Percentiles rank a stretch among this genome's conserved stretches.
Conservation (phyloP, 2,113 vertebrate genomes). For the Ictalurus punctatus region DNA sequence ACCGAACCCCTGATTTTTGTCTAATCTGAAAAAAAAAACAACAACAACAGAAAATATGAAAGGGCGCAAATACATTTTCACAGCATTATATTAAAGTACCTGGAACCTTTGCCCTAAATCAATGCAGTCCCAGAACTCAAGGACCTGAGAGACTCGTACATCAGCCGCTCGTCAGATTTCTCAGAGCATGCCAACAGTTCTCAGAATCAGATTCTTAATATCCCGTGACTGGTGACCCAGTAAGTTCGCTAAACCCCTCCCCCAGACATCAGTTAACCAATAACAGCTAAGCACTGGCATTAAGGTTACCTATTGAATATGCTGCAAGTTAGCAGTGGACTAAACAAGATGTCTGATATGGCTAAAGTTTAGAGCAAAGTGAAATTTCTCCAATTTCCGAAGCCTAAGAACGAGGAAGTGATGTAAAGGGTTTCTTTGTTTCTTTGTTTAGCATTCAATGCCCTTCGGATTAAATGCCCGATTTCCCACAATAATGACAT, state of each 20-base stretch:
- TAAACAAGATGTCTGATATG: background rate
- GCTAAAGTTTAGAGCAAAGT: background rate
- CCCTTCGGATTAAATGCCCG: background rate
- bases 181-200: slow-evolving; percentile 37
- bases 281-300: background rate
- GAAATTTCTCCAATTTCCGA: background rate
- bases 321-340: background rate
- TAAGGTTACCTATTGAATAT: background rate
- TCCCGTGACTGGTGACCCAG: background rate
- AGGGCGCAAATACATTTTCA: background rate
- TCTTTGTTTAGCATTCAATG: background rate
- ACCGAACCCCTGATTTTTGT: background rate
- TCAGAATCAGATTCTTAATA: slow-evolving; percentile 17
- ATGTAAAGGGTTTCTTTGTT: background rate
- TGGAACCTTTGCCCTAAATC: slow-evolving; percentile 45
- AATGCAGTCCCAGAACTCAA: slow-evolving; percentile 4
- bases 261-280: background rate
- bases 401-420: no score
- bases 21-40: background rate
- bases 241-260: background rate
- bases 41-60: background rate
- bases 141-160: background rate
- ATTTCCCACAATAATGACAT: background rate
- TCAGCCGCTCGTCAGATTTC: slow-evolving; percentile 17
- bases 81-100: slow-evolving; percentile 24